phyloP scores from a whole-genome alignment of 2,113 vertebrate species.

The Bufo bufo region DNA sequence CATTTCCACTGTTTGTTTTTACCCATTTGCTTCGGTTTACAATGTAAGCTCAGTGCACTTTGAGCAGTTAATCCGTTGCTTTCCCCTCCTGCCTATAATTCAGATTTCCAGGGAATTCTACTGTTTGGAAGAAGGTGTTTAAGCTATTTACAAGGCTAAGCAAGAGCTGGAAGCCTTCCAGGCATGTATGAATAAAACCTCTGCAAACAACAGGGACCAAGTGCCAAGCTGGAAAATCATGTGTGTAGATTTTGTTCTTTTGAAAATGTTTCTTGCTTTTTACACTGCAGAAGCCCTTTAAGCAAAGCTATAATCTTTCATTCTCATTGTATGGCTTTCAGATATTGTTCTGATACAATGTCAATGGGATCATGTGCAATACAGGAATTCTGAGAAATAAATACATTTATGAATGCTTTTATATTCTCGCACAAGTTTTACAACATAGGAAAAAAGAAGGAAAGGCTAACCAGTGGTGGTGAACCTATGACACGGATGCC shows the following conservation, averaged over 20 bases:
- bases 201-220: slow-evolving; percentile 56
- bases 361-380: slow-evolving; percentile 18
- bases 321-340: slow-evolving; percentile 13
- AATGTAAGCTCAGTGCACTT: slow-evolving; percentile 38
- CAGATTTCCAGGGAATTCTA: slow-evolving; percentile 55
- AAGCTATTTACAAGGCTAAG: slow-evolving; percentile 58
- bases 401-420: not conserved
- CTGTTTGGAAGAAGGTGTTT: slow-evolving; percentile 56
- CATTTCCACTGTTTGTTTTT: slow-evolving; percentile 50
- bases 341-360: slow-evolving; percentile 22
- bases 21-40: slow-evolving; percentile 48
- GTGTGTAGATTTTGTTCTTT: slow-evolving; percentile 52
- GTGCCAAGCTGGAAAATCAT: slow-evolving; percentile 51
- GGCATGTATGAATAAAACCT: slow-evolving; percentile 58
- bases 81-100: slow-evolving; percentile 50
- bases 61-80: slow-evolving; percentile 49
- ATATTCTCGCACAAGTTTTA: not conserved
- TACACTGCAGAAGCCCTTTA: slow-evolving; percentile 21
- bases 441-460: too few species aligned
- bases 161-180: slow-evolving; percentile 56
- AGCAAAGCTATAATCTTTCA: slow-evolving; percentile 42
- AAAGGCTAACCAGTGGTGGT: too few species aligned
- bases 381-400: not conserved
- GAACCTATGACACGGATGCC: too few species aligned
- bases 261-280: slow-evolving; percentile 37